Percentiles rank a stretch among this genome's conserved stretches.
These are phyloP conservation scores for Galaxea fascicularis DNA, from an alignment of 92 coral and sea anemone genomes.

Conservation along the genomic window DNA sequence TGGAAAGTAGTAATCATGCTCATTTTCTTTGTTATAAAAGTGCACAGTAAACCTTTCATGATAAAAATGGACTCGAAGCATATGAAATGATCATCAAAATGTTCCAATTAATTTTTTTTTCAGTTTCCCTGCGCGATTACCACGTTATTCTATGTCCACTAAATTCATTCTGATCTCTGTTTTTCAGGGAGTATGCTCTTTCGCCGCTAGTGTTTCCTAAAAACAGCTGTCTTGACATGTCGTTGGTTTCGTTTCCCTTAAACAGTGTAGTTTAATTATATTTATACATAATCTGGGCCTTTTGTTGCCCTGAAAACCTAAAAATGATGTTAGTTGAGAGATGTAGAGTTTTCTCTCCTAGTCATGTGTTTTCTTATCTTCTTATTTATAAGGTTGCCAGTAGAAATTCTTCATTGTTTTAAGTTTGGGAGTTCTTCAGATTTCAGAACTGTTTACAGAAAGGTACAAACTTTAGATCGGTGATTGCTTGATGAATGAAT, in stretches of 20 bases:
- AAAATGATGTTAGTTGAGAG: not conserved
- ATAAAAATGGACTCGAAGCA: constrained; percentile 6
- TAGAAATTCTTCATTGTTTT: not conserved
- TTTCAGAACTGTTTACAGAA: not conserved
- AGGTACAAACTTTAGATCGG: not conserved
- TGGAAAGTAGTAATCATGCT: constrained; percentile 17
- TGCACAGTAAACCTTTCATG: constrained; percentile 17
- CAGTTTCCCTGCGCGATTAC: not conserved
- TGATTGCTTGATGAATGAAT: not conserved
- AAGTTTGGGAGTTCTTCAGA: not conserved
- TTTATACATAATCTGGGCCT: not conserved
- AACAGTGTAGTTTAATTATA: not conserved
- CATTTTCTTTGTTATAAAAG: constrained; percentile 7
- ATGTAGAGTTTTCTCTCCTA: not conserved
- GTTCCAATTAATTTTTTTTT: constrained; percentile 14
- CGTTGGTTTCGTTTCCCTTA: not conserved
- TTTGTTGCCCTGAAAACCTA: not conserved
- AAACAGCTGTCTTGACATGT: not conserved
- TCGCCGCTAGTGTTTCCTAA: not conserved
- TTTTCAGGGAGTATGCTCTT: not conserved
- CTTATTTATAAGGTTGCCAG: not conserved
- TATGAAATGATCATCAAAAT: not conserved
- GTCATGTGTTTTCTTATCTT: not conserved
- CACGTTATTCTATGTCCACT: not conserved
- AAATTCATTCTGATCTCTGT: not conserved